Evolutionary conservation across 2,888 invertebrate genomes (phyloP), one percentile per base, ranked within the genome.

Genomic region (Itoplectis maculator): DNA sequence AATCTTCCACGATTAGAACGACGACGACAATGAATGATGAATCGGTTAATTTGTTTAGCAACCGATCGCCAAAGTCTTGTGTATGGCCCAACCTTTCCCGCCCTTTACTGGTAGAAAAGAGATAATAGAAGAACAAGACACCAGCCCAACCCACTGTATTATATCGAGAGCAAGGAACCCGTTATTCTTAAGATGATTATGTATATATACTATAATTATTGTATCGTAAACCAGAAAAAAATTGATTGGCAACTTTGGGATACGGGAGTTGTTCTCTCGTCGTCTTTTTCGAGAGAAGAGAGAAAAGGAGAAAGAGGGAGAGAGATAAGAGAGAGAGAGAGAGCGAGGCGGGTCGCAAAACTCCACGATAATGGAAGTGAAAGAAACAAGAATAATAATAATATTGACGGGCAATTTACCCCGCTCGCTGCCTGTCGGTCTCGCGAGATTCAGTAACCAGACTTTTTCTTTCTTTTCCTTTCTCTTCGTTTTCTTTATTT

Each of bases 171-270:
- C 84, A 87, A 88, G 87, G 85, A 86, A 89, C 88, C 86, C 87
- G 87, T 83, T 91, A 90, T 87, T 85, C 88, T 90, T 91, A 91
- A 90, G 89, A 89, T 86, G 87, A 88, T 88, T 89, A 88, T 91
- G 92, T 92, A 91, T 91, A 91, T 87, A 85, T 42, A 79, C 47
- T 75, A 79, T 82, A 91, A 91, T 91, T 89, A 91, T 89, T 88
- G 90, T 88, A 89, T 86, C 87, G 86, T 89, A 89, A 90, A 88
- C 82, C 85, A 84, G 40, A 18, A 86, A 87, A 87, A 87, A 29
- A 29, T 29, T 86, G 87, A 89, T 88, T 86, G 86, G 87, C 89
- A 86, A 87, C 87, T 87, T 84, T 56, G 8, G 42, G 66, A 66
- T 15, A 15, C 45, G 72, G 45, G 47, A 61, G 54, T 69, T 69